phyloP scores from a whole-genome alignment of 2,113 vertebrate species.

The Lasiurus cinereus region DNA sequence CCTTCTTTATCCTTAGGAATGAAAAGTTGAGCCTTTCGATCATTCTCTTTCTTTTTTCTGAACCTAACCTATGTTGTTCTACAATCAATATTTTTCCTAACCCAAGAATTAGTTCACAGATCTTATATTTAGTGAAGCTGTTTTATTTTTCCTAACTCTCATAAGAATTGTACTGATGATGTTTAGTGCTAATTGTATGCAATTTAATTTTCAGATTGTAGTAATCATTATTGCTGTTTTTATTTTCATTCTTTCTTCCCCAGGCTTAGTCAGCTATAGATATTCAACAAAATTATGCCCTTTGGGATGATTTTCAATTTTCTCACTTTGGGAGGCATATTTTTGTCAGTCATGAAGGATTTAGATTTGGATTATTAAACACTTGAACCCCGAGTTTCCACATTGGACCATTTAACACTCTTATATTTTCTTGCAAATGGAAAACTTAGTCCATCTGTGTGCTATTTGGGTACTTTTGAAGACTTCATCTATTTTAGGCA shows the following conservation, averaged over 20 bases:
- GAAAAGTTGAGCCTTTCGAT: slow-evolving; percentile 22
- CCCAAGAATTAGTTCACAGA: slow-evolving; percentile 34
- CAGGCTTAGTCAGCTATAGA: slow-evolving; percentile 56
- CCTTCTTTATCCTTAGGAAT: neutral
- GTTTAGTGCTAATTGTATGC: slow-evolving; percentile 69
- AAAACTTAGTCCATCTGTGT: slow-evolving; percentile 47
- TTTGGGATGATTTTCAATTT: slow-evolving; percentile 72
- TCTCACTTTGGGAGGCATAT: slow-evolving; percentile 46
- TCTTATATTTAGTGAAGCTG: slow-evolving; percentile 56
- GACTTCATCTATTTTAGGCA: slow-evolving; percentile 52
- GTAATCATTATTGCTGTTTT: slow-evolving; percentile 75
- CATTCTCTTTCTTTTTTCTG: slow-evolving; percentile 31
- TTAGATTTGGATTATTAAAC: slow-evolving; percentile 76
- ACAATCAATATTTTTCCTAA: neutral
- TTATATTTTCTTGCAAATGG: slow-evolving; percentile 68
- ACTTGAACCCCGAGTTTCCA: slow-evolving; percentile 55
- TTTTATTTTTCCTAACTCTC: slow-evolving; percentile 52
- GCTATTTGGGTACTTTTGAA: slow-evolving; percentile 36
- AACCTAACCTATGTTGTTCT: slow-evolving; percentile 4
- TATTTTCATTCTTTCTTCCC: slow-evolving; percentile 69
- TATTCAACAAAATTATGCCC: slow-evolving; percentile 54
- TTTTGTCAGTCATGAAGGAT: slow-evolving; percentile 67
- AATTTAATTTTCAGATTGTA: slow-evolving; percentile 74
- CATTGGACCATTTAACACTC: slow-evolving; percentile 55
- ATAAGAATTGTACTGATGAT: slow-evolving; percentile 61